Conservation (phyloP, 2,888 invertebrate species). For the Ischnus inquisitorius region DNA sequence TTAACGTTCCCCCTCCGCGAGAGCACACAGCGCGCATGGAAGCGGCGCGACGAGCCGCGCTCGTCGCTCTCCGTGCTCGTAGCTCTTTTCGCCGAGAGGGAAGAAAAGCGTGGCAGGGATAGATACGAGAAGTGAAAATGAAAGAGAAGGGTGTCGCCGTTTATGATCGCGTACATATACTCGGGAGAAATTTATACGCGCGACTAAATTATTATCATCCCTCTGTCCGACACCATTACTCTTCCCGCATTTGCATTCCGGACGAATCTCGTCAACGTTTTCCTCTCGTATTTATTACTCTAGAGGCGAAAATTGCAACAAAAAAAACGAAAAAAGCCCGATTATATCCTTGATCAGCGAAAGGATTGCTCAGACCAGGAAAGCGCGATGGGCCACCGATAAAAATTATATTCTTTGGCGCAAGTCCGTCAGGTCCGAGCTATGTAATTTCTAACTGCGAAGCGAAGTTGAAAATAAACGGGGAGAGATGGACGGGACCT, state of each 20-base stretch:
- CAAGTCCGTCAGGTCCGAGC: neutral
- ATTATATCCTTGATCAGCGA: neutral
- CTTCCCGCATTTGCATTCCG: conserved; percentile 1
- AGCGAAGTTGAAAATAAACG: neutral
- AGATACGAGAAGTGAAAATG: conserved; percentile 23
- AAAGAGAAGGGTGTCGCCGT: conserved; percentile 14
- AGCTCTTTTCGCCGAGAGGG: conserved; percentile 25
- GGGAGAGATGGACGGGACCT: neutral
- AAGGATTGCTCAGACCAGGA: neutral
- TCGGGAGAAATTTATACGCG: conserved; percentile 17
- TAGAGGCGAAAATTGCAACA: neutral
- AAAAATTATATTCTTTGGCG: neutral
- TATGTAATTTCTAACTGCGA: neutral
- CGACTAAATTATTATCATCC: conserved; percentile 22
- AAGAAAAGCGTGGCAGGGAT: neutral
- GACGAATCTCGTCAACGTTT: neutral
- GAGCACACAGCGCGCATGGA: no score
- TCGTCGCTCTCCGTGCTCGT: neutral
- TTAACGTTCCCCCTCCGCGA: conserved; percentile 14
- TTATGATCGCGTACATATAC: neutral
- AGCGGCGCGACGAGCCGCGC: no score
- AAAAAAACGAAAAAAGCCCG: neutral
- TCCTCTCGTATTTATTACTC: neutral
- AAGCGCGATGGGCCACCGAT: neutral
- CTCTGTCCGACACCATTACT: neutral